A percentile compares a stretch with the other conserved stretches of the same genome.
phyloP scores from a whole-genome alignment of 2,888 invertebrate species.

The Drymonia ruficornis region DNA sequence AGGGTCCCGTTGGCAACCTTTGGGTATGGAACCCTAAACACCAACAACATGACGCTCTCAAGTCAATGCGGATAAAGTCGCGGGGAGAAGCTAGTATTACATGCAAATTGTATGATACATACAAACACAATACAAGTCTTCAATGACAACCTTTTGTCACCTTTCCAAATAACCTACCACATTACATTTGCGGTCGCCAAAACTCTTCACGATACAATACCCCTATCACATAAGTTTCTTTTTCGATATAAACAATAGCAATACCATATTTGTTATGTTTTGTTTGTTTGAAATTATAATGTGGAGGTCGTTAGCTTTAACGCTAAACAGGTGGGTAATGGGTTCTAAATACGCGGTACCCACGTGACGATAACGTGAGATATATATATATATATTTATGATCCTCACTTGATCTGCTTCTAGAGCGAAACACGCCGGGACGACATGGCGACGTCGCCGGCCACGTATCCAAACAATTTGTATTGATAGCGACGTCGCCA shows the following conservation, averaged over 20 bases:
- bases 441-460: too few species aligned
- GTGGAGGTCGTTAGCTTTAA: constrained; percentile 22
- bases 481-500: too few species aligned
- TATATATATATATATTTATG: too few species aligned
- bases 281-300: background rate
- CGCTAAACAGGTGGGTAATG: constrained; percentile 24
- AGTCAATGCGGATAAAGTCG: too few species aligned
- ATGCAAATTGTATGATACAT: background rate
- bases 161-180: constrained; percentile 19
- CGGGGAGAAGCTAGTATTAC: too few species aligned
- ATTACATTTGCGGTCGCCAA: constrained; percentile 21
- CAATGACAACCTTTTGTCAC: constrained; percentile 21
- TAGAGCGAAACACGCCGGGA: too few species aligned
- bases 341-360: constrained; percentile 21
- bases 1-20: too few species aligned
- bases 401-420: too few species aligned
- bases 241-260: background rate
- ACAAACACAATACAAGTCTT: constrained; percentile 2
- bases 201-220: background rate
- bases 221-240: background rate
- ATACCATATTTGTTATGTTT: background rate
- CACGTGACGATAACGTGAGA: background rate
- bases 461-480: too few species aligned
- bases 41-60: too few species aligned
- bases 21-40: too few species aligned